Evolutionary conservation across 2,113 vertebrate genomes (phyloP).

Genomic region (Scortum barcoo): DNA sequence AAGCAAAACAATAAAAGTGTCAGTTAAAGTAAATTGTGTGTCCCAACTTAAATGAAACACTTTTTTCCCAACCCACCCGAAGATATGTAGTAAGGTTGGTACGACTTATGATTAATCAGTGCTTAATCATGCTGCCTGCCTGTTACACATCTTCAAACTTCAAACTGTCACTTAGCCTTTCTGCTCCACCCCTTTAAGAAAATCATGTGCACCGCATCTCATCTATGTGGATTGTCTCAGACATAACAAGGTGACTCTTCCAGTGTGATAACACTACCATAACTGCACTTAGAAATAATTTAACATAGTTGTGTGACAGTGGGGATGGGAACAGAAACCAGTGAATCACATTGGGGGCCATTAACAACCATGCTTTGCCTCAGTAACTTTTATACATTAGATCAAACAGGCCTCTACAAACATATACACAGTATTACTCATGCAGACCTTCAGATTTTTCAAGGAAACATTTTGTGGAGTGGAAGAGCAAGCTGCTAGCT

Average conservation of each 20-base stretch:
- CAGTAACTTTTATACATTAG: constrained; percentile 26
- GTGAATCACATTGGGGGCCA: constrained; percentile 15
- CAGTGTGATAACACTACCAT: constrained; percentile 20
- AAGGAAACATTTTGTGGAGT: constrained; percentile 9
- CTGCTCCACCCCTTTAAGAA: constrained; percentile 27
- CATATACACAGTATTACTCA: constrained; percentile 20
- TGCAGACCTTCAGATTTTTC: constrained; percentile 16
- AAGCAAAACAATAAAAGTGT: constrained; percentile 15
- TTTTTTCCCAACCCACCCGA: neutral
- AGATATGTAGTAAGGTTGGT: constrained; percentile 1
- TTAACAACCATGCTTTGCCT: constrained; percentile 31
- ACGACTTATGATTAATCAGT: constrained; percentile 47
- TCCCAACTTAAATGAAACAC: constrained; percentile 2
- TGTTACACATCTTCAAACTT: constrained; percentile 9
- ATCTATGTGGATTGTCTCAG: constrained; percentile 19
- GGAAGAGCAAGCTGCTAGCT: neutral
- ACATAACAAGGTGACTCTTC: constrained; percentile 5
- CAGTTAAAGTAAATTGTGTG: constrained; percentile 24
- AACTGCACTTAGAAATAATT: constrained; percentile 32
- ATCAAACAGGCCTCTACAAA: constrained; percentile 25
- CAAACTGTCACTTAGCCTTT: constrained; percentile 30
- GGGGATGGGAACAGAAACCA: constrained; percentile 19
- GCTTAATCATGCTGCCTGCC: constrained; percentile 19
- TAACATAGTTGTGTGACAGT: constrained; percentile 31
- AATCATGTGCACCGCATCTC: constrained; percentile 7